phyloP scores from a whole-genome alignment of 1,140 invertebrate species.

The Carposina sasakii region DNA sequence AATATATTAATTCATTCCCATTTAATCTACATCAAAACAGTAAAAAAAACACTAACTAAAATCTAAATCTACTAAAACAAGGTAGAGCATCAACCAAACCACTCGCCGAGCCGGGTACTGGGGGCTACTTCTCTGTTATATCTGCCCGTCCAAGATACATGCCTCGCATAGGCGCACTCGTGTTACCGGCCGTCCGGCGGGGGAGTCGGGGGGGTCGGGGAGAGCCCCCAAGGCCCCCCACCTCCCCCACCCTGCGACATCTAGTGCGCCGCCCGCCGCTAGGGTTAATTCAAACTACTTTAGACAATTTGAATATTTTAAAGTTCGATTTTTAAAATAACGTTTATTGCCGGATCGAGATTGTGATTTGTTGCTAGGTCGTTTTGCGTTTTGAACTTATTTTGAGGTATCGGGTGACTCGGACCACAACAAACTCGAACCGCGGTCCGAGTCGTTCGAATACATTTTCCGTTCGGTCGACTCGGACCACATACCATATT shows the following conservation, averaged over 20 bases:
- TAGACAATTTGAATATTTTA: slow-evolving; percentile 65
- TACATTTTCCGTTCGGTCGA: no score
- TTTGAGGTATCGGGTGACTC: no score
- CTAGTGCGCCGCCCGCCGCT: slow-evolving; percentile 35
- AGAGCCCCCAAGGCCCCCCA: slow-evolving; percentile 20
- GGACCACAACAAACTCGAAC: no score
- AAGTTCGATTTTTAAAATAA: slow-evolving; percentile 40
- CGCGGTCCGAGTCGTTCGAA: no score
- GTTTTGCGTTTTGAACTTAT: no score
- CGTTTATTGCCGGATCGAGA: no score
- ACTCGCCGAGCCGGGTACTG: slow-evolving; percentile 52
- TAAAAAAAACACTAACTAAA: not conserved
- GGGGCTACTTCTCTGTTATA: slow-evolving; percentile 71
- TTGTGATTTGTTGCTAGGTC: no score
- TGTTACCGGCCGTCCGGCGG: slow-evolving; percentile 64
- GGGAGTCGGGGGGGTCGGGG: slow-evolving; percentile 29
- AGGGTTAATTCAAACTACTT: slow-evolving; percentile 66
- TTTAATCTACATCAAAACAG: slow-evolving; percentile 11
- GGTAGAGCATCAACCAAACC: slow-evolving; percentile 38
- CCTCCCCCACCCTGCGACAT: slow-evolving; percentile 18
- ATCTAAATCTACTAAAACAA: slow-evolving; percentile 21
- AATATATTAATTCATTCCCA: no score
- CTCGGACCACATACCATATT: no score
- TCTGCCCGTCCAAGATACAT: slow-evolving; percentile 71
- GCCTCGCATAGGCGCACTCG: slow-evolving; percentile 70